These are phyloP conservation scores for Ondatra zibethicus DNA, from an alignment of 2,113 vertebrate genomes.

Conservation along the genomic window DNA sequence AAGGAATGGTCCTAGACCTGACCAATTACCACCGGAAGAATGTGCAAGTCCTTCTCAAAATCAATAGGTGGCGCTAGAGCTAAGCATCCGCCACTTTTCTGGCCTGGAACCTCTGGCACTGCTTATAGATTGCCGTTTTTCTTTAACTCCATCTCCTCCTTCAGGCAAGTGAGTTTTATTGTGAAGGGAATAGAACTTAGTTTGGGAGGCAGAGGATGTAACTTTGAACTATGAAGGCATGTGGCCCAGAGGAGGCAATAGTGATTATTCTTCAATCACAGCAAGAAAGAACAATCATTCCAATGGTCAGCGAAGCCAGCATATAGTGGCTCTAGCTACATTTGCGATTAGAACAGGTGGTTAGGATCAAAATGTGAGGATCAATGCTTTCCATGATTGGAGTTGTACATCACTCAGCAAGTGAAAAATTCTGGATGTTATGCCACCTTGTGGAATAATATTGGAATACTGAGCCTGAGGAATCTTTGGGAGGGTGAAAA, in stretches of 20 bases:
- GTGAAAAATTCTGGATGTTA: neutral
- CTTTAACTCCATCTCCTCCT: neutral
- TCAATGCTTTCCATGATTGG: neutral
- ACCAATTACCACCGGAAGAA: neutral
- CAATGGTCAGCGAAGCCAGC: rapidly evolving
- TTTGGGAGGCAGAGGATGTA: neutral
- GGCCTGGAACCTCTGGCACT: no score
- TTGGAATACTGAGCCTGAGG: neutral
- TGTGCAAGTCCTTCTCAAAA: neutral
- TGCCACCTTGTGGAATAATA: rapidly evolving
- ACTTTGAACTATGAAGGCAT: neutral
- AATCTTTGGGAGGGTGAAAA: neutral
- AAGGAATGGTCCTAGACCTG: neutral
- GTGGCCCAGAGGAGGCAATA: neutral
- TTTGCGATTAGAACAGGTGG: neutral
- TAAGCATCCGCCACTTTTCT: neutral
- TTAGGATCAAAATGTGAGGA: neutral
- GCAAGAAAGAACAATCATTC: neutral
- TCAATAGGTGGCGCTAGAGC: neutral
- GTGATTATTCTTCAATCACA: neutral
- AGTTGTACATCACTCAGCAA: neutral
- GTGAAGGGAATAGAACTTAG: neutral
- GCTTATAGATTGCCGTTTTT: neutral
- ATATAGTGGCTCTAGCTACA: no score
- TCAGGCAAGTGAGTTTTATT: neutral